A percentile compares a stretch with the other conserved stretches of the same genome.
Evolutionary conservation across 2,797 vertebrate genomes (phyloP).

Genomic region (Amphiprion clarkii): DNA sequence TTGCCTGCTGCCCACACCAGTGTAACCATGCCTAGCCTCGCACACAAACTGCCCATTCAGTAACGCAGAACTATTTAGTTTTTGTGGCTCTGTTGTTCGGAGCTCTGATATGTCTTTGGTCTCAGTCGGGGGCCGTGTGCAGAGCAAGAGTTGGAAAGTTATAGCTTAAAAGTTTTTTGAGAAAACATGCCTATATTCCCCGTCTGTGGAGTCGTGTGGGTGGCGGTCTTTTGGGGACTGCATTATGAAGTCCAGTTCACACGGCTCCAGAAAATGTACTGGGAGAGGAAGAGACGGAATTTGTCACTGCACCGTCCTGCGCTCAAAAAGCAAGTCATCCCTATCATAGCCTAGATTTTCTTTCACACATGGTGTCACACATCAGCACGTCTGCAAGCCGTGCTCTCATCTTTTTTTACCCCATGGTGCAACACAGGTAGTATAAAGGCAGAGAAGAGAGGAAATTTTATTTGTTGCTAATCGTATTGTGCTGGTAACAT

Average conservation of each 20-base stretch:
- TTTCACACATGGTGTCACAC: slow-evolving; percentile 21
- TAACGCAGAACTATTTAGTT: slow-evolving; percentile 8
- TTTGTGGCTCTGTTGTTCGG: neutral
- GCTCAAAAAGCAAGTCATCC: slow-evolving; percentile 38
- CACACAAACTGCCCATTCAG: slow-evolving; percentile 10
- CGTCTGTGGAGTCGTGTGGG: neutral
- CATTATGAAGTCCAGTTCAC: slow-evolving; percentile 46
- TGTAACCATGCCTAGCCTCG: neutral
- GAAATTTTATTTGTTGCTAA: neutral
- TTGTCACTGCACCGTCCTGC: slow-evolving; percentile 22
- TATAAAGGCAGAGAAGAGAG: neutral
- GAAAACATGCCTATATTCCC: neutral
- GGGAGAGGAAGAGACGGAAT: slow-evolving; percentile 43
- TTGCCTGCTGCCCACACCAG: slow-evolving; percentile 26
- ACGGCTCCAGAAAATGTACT: slow-evolving; percentile 34
- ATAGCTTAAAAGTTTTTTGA: neutral
- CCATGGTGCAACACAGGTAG: neutral
- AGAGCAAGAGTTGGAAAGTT: slow-evolving; percentile 9
- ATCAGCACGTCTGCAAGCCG: slow-evolving; percentile 28
- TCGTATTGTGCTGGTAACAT: neutral
- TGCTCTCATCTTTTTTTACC: slow-evolving; percentile 24
- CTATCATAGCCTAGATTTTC: slow-evolving; percentile 23
- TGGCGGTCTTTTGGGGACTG: neutral
- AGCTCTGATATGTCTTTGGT: neutral
- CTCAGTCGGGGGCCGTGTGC: neutral